Base-by-base conservation (phyloP, 1,140 invertebrate genomes). In the Temnothorax curvispinosus region DNA sequence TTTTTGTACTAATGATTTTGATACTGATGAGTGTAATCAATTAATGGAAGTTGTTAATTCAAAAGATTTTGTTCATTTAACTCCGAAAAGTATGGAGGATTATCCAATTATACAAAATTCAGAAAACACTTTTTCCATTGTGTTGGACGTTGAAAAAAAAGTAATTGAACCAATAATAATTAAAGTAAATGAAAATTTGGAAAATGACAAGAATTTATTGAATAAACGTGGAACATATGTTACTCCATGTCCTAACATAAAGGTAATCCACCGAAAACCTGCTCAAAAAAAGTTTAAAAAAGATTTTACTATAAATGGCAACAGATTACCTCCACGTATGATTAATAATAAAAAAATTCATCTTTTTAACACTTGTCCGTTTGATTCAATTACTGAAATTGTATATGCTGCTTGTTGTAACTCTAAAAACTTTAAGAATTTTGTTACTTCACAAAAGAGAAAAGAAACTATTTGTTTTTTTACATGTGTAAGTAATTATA, bases 221-320 rank as follows among this genome's bases (percentile, higher is more conserved):
- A 27, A 58, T 8, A 58, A 58, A 58, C 56, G 56, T n/a, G 56
- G 56, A 27, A 58, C 9, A n/a, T 58, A 58, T 27, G 56, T 27
- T 58, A 58, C 56, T 58, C 56, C n/a, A 58, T 58, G 56, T 58
- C 56, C 56, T 58, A 27, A 58, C 21, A n/a, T 58, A 58, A 58
- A 27, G 21, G 21, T 58, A 58, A 27, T 58, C 56, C 56, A 58
- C 8, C 56, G 11, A 58, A 58, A 58, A 58, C 21, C 21, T 27
- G 56, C 21, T 58, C 6, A 27, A 58, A 58, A 27, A 58, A 27
- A 58, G 8, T 58, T 58, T 58, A 58, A 58, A 11, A 58, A 58
- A 58, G 21, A 27, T 58, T 58, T 58, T 27, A 58, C 27, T 58
- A 58, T 27, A 58, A 58, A 58, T 58, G 56, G 56, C 9, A 58